Evolutionary conservation across 2,797 vertebrate genomes (phyloP).

Genomic region (Tiaroga cobitis): DNA sequence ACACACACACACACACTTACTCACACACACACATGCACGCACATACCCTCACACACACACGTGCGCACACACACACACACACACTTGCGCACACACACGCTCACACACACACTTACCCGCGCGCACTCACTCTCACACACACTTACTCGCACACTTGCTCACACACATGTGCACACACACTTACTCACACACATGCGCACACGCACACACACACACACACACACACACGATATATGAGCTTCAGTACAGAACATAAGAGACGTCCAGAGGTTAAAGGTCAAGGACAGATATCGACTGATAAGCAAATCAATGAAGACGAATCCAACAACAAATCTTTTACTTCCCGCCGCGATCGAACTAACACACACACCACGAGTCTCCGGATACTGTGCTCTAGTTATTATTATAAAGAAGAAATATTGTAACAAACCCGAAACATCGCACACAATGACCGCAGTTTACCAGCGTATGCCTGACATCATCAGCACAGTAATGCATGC

Average conservation of each 20-base stretch:
- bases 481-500: too few relatives aligned
- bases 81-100: too few relatives aligned
- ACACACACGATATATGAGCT: background rate
- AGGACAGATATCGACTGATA: background rate
- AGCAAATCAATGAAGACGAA: constrained; percentile 16
- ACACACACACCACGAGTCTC: background rate
- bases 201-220: background rate
- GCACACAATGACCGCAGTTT: background rate
- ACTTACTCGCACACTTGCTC: too few relatives aligned
- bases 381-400: background rate
- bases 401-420: too few relatives aligned
- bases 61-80: too few relatives aligned
- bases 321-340: background rate
- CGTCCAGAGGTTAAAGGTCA: constrained; percentile 19
- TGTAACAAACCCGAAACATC: background rate
- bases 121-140: too few relatives aligned
- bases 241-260: background rate
- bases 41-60: background rate
- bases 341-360: background rate
- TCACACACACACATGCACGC: too few relatives aligned
- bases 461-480: too few relatives aligned
- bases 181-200: too few relatives aligned
- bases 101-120: too few relatives aligned
- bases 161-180: too few relatives aligned
- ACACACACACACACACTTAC: background rate